Evolutionary conservation across 92 coral and sea anemone genomes (phyloP), one percentile per base, ranked within the genome.

Genomic region (Porites divaricata): DNA sequence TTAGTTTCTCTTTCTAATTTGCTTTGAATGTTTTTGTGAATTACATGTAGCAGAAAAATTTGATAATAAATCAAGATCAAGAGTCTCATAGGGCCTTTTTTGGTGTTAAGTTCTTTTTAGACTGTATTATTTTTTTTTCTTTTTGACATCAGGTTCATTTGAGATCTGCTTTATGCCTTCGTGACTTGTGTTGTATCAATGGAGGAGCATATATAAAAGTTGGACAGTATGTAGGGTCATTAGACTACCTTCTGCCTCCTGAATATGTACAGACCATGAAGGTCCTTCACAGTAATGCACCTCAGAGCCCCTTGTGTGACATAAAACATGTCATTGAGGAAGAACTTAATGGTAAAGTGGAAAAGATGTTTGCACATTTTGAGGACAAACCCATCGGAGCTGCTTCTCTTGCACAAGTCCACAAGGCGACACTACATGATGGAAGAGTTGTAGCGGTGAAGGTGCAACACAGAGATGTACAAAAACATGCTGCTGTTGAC

Each of bases 401-500:
- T 50, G 99, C 99, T 4, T 97, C 99, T 23, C 88, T 97, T 41
- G 99, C 99, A 12, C 99, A 97, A 80, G 99, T 97, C 17, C 99
- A 97, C 82, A 95, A 91, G 85, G 99, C 99, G 25, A 85, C 89
- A 22, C 54, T 95, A 75, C 90, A 91, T 75, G 98, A 96, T 91
- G 99, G 99, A 7, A 86, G 86, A 52, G 77, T 84, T 68, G 99
- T 96, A 10, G 99, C 99, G 48, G 98, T 96, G 9, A 96, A 96
- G 64, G 99, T 96, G 52, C 99, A 96, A 24, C 98, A 96, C 73
- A 90, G 93, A 52, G 95, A 96, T 79, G 93, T 96, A 22, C 99
- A 95, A 75, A 95, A 95, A 73, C 96, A 96, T 94, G 94, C 98
- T 49, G 80, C 98, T 56, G 94, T 90, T 73, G 99, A 96, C 89